phyloP scores from a whole-genome alignment of 2,888 invertebrate species.

The Rugalucina vietnamica region DNA sequence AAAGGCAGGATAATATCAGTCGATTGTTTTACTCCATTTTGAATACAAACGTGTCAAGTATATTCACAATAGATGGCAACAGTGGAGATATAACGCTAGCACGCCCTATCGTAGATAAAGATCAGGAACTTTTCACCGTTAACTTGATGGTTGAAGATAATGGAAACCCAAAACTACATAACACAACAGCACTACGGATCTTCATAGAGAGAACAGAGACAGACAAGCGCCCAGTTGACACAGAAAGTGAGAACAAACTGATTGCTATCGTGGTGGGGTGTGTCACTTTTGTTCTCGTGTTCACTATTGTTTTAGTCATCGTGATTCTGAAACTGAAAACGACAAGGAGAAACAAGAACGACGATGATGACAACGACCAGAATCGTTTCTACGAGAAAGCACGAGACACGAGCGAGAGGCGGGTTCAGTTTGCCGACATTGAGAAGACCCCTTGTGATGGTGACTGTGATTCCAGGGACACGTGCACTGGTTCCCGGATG shows the following conservation, averaged over 20 bases:
- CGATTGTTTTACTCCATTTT: constrained; percentile 62
- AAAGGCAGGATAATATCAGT: constrained; percentile 54
- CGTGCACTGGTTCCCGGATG: not conserved
- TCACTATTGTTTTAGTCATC: constrained; percentile 64
- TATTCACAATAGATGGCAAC: constrained; percentile 60
- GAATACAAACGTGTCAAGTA: constrained; percentile 45
- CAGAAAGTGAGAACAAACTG: constrained; percentile 61
- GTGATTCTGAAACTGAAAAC: constrained; percentile 48
- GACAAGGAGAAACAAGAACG: constrained; percentile 19
- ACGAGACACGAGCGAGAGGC: constrained; percentile 32
- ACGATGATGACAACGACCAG: constrained; percentile 12
- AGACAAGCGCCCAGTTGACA: constrained; percentile 11
- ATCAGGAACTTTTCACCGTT: constrained; percentile 58
- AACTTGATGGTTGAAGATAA: constrained; percentile 62
- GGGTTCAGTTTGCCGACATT: constrained; percentile 54
- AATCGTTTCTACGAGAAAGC: constrained; percentile 46
- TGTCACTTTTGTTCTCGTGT: constrained; percentile 66
- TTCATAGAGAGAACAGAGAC: constrained; percentile 49
- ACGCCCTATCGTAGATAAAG: constrained; percentile 45
- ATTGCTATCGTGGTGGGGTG: constrained; percentile 61
- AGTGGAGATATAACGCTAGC: constrained; percentile 62
- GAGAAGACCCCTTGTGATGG: not conserved
- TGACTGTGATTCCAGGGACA: not conserved
- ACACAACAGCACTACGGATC: constrained; percentile 58
- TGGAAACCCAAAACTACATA: constrained; percentile 59